Base-by-base conservation (phyloP, 2,113 vertebrate genomes). In the Clarias macrocephalus region DNA sequence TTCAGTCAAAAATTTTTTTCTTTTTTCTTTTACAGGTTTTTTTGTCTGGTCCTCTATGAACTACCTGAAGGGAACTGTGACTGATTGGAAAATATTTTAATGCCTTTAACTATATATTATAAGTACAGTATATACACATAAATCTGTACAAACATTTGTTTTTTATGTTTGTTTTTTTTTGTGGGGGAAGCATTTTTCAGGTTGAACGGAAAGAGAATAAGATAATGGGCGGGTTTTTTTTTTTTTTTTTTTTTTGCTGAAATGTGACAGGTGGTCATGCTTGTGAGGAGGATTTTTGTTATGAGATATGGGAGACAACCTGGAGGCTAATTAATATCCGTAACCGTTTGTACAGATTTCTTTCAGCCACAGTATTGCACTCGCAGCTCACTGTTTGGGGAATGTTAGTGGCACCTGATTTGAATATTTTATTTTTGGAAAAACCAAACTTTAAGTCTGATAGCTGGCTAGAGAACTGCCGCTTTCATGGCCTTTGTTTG, bases 81-180 rank as follows among this genome's bases (percentile, higher is more conserved):
- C 94, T 91, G 63, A 90, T 57, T 79, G 85, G 93, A 93, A 93
- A 92, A 91, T 91, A 90, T 95, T 95, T 94, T 94, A 93, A 92
- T 92, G 94, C 94, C 93, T 95, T 96, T 94, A 95, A 91, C 95
- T 93, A 93, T 92, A 89, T 91, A 89, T 88, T 94, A 93, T 93
- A 90, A 87, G 90, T 86, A 87, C 48, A 48, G 7, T 88, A 88
- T 90, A 84, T 88, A 80, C 66, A 87, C 56, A 85, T 79, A 85
- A 90, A 88, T 86, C 89, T 94, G 92, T 93, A 92, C 88, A 93
- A 93, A 94, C 70, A 73, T 81, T 83, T 79, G 18, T 79, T 85
- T 76, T 42, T 84, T 73, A 65, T 25, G 16, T 75, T 80, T 57
- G 84, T 80, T 63, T 80, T 88, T 80, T 19, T 37, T 13, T 30